Evolutionary conservation across 2,113 vertebrate species (phyloP).

Genomic region (Glaucomys volans): DNA sequence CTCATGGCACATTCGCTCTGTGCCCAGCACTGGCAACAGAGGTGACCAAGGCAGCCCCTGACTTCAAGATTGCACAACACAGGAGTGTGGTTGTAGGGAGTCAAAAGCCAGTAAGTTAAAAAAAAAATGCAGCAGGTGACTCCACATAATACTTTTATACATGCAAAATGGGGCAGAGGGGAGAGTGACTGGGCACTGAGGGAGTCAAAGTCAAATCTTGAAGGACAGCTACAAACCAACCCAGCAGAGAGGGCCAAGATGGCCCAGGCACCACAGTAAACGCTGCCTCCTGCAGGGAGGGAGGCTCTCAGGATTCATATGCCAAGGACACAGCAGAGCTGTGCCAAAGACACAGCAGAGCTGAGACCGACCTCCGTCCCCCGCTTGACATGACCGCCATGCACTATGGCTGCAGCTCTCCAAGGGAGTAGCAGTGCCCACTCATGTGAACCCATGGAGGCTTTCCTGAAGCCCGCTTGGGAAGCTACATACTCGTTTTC

Average conservation of each 20-base stretch:
- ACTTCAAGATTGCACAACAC: accelerated
- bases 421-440: accelerated
- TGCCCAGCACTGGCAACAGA: background rate
- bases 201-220: background rate
- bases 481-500: background rate
- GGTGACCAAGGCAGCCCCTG: accelerated
- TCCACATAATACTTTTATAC: accelerated
- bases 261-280: too few species aligned
- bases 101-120: background rate
- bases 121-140: accelerated
- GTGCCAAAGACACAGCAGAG: background rate
- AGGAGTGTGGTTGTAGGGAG: accelerated
- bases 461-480: background rate
- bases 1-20: accelerated
- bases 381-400: accelerated
- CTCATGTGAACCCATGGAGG: background rate
- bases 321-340: background rate
- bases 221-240: background rate
- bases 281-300: too few species aligned
- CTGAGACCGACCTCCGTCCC: too few species aligned
- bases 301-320: accelerated
- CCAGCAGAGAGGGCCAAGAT: accelerated
- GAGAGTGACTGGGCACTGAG: background rate
- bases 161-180: background rate
- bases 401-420: background rate